Evolutionary conservation across 2,888 invertebrate species (phyloP).

Genomic region (Ashinkailepas kermadecensis): DNA sequence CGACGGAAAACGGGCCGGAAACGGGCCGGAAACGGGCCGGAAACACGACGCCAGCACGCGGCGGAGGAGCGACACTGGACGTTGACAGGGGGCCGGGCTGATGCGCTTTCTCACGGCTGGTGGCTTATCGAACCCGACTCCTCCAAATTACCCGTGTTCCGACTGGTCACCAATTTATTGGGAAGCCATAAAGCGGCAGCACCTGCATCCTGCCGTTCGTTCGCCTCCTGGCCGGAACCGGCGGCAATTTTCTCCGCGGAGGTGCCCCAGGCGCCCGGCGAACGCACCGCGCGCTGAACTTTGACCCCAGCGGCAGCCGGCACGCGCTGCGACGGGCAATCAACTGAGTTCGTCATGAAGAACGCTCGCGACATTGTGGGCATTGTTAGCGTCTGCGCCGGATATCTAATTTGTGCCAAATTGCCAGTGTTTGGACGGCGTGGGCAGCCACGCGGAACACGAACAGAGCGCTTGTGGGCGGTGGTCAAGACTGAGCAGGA

Average conservation of each 20-base stretch:
- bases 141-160: background rate
- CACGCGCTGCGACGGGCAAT: background rate
- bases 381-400: background rate
- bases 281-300: background rate
- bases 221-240: background rate
- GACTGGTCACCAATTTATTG: background rate
- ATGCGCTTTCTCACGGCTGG: background rate
- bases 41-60: background rate
- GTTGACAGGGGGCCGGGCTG: too few species aligned
- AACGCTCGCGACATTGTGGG: background rate
- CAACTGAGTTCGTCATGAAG: background rate
- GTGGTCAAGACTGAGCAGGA: background rate
- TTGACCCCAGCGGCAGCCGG: background rate
- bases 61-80: background rate
- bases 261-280: background rate
- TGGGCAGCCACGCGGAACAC: background rate
- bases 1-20: too few species aligned
- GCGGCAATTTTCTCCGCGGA: background rate
- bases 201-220: background rate
- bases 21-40: too few species aligned
- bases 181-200: background rate
- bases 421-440: background rate
- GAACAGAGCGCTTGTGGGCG: background rate
- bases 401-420: slow-evolving; percentile 15
- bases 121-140: background rate